Base-by-base conservation (phyloP, 1,140 invertebrate genomes). In the Halictus rubicundus region DNA sequence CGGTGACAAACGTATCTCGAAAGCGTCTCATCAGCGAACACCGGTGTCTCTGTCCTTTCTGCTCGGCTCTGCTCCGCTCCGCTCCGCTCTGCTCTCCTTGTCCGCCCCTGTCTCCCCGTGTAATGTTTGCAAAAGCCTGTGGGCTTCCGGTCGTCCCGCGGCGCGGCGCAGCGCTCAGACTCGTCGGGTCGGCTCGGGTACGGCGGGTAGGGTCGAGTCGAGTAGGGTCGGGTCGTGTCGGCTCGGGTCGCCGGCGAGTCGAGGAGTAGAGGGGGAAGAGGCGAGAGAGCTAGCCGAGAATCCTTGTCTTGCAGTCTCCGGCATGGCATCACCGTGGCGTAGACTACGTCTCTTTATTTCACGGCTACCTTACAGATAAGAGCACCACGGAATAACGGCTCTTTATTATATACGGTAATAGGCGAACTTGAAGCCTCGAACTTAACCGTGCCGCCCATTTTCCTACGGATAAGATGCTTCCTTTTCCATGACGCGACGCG, bases 351-450 rank as follows among this genome's bases (percentile, higher is more conserved):
- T 87, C 81, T 87, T 87, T 88, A 88, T 87, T 88, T 85, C 78
- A 72, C 86, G 69, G 82, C 85, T 68, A 68, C 64, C 79, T 57
- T 71, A 69, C 37, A 88, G 86, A 88, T 88, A 88, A 88, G 86
- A 88, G 63, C 76, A 72, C 79, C 77, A 72, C 82, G 81, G 80
- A 80, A 86, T 88, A 86, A 88, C 81, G 86, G 71, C 76, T 78
- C 86, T 88, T 88, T 88, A 88, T 88, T 88, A 88, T 87, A 84
- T 87, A 88, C 86, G 75, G 68, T 88, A 88, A 87, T 85, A 85
- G 83, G 81, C 80, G 70, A 88, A 88, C 83, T 87, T 88, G 75
- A 86, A 87, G 84, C 81, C 66, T 75, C 80, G 61, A 83, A 83
- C 84, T 87, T 87, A 84, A 81, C 84, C 81, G 63, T 86, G 63